Evolutionary conservation across 2,888 invertebrate genomes (phyloP), one percentile per base, ranked within the genome.

Genomic region (Lamproptera curius): DNA sequence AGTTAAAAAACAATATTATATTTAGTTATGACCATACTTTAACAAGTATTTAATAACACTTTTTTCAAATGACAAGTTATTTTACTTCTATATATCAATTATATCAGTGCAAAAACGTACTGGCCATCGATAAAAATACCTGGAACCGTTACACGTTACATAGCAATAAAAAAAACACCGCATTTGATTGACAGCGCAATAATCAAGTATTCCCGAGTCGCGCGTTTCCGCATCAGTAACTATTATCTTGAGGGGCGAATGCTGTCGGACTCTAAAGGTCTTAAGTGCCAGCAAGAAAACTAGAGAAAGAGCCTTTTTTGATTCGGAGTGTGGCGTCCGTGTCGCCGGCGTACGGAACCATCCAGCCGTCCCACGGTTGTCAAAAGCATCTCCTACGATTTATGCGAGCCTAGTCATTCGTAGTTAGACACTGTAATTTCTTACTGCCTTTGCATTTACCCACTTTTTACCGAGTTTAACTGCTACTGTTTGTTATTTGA

Each of bases 151-250:
- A 33, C n/a, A n/a, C 35, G 5, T 16, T 16, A 5, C 16, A 2
- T 17, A 17, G 4, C 26, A 2, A n/a, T 15, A 23, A 17, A 46
- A 34, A 39, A 35, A 34, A 39, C 9, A 15, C 31, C 13, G 23
- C n/a, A 34, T n/a, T 16, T 44, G 46, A 50, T 50, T 50, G 46
- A 50, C 40, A 38, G 49, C 28, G 41, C 37, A 50, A 50, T 43
- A 43, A 50, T 44, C 42, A 34, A 36, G 42, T 33, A 46, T 42
- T 42, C 38, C 34, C 42, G 13, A 35, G 40, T 14, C 11, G 39
- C 34, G 31, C 23, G 8, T 47, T 51, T 48, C 47, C 43, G 48
- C 48, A 20, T 42, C 47, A 16, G 26, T 15, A 35, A 23, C 26
- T 40, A 10, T 23, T n/a, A 11, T 39, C 39, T 34, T 34, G 20